phyloP scores from a whole-genome alignment of 2,797 vertebrate species.

The Lophotriccus pileatus region DNA sequence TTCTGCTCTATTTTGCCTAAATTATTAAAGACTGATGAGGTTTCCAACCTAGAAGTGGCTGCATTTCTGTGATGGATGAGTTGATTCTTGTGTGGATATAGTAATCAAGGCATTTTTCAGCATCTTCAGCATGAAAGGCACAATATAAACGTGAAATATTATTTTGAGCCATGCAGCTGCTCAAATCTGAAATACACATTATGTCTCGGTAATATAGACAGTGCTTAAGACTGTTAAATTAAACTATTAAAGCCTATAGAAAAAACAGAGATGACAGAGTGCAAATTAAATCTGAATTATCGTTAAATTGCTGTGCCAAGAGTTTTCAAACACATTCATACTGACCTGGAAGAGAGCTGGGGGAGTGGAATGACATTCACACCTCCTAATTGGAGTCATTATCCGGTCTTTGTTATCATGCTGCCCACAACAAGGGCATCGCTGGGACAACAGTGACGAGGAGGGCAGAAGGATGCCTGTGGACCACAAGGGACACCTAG shows the following conservation, averaged over 20 bases:
- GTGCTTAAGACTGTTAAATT: constrained; percentile 59
- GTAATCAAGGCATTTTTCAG: constrained; percentile 35
- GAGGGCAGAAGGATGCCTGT: not conserved
- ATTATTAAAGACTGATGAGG: constrained; percentile 49
- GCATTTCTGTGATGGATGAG: constrained; percentile 47
- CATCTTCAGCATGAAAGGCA: constrained; percentile 7
- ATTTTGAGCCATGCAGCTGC: constrained; percentile 38
- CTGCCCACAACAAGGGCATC: constrained; percentile 34
- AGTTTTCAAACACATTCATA: constrained; percentile 37
- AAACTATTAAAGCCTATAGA: constrained; percentile 54
- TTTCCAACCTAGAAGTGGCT: constrained; percentile 35
- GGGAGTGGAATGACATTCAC: constrained; percentile 45
- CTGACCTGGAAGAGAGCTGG: constrained; percentile 40
- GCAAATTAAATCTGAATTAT: constrained; percentile 65
- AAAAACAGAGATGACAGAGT: constrained; percentile 53
- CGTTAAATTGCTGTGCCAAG: constrained; percentile 44
- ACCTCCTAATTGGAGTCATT: constrained; percentile 44
- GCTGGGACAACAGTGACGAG: not conserved
- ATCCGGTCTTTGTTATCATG: not conserved
- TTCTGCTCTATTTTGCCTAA: constrained; percentile 20
- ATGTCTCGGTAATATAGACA: constrained; percentile 50
- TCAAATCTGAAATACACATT: constrained; percentile 52
- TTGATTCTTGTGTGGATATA: constrained; percentile 42
- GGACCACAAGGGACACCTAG: not conserved
- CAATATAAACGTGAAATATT: constrained; percentile 56